Evolutionary conservation across 2,797 vertebrate genomes (phyloP), one percentile per base, ranked within the genome.

Genomic region (Antennarius maculatus): DNA sequence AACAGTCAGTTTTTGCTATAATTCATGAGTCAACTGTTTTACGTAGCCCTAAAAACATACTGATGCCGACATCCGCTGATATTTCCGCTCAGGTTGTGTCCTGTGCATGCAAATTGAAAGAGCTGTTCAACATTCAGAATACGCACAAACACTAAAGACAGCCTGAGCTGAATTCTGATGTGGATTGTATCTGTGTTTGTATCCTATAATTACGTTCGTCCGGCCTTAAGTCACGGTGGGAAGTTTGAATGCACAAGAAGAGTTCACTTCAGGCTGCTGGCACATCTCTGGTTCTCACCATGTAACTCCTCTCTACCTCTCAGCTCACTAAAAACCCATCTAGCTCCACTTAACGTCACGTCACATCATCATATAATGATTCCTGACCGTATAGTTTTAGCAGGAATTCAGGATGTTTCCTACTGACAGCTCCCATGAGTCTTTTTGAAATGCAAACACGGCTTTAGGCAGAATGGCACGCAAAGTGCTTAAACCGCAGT

Each of bases 291-390:
- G 29, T 57, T 28, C 48, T 56, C 46, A 62, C 47, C 53, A n/a
- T 31, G 7, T 48, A 18, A 3, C 69, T 49, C 66, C 42, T 59
- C 46, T 60, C 42, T 50, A 59, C 47, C 54, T 63, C 71, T 67
- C 75, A 57, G 66, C 69, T 51, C 34, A 54, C 69, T 68, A 52
- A 69, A 67, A 76, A 50, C 49, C 68, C 69, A 59, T 74, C 71
- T 47, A 0, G 65, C 71, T 58, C 68, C 80, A 77, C 79, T 85
- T 74, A 79, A 76, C 13, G 71, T 83, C 76, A 78, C 49, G 57
- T 82, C 69, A 45, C 69, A 77, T 86, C 73, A 77, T 60, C 69
- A 23, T 27, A 27, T 10, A 42, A 15, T 55, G 58, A 66, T 66
- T 65, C 2, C 60, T 58, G 72, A 77, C 63, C 3, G 11, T 28